A percentile compares a stretch with the other conserved stretches of the same genome.
These are phyloP conservation scores for Astur gentilis DNA, from an alignment of 2,113 vertebrate species.

Conservation along the genomic window DNA sequence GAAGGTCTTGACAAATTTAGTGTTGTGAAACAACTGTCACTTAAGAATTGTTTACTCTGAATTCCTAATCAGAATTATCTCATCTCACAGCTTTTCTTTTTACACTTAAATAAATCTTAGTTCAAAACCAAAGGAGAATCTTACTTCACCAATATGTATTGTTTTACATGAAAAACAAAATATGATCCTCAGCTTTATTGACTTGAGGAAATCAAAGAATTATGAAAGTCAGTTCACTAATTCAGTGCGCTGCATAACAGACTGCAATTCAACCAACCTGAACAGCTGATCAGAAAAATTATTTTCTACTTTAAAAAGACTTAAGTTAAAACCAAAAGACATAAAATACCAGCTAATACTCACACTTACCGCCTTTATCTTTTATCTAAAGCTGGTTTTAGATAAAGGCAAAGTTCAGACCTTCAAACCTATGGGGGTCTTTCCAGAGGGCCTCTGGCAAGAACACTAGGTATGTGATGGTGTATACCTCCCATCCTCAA, in stretches of 20 bases:
- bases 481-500: not conserved
- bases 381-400: slow-evolving; percentile 5
- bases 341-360: not conserved
- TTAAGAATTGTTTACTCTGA: not conserved
- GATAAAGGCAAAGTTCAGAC: not conserved
- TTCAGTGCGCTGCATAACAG: not conserved
- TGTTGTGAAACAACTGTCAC: not conserved
- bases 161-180: not conserved
- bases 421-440: not conserved
- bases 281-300: not conserved
- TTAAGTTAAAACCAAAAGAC: not conserved
- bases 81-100: not conserved
- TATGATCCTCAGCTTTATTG: not conserved
- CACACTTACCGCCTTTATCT: not conserved
- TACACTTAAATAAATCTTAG: not conserved
- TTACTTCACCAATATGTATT: not conserved
- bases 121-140: not conserved
- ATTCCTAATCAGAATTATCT: not conserved
- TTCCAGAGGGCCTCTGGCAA: not conserved
- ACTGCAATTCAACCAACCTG: not conserved
- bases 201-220: not conserved
- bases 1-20: not conserved
- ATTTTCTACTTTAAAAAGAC: not conserved
- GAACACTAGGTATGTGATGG: fast-evolving
- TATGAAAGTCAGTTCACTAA: not conserved